A percentile compares a stretch with the other conserved stretches of the same genome.
phyloP scores from a whole-genome alignment of 2,113 vertebrate species.

The Lutjanus erythropterus region DNA sequence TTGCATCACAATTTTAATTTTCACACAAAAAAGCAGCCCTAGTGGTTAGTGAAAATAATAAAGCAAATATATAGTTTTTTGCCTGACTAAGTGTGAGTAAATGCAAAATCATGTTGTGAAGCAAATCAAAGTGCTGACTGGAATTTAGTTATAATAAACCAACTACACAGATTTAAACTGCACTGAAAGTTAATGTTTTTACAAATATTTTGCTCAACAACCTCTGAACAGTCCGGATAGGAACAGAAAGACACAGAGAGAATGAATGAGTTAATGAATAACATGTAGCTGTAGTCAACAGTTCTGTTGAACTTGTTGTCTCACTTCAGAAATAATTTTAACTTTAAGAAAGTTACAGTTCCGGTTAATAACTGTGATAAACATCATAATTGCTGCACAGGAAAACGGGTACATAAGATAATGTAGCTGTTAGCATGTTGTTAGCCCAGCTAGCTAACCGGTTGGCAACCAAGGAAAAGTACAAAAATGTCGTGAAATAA shows the following conservation, averaged over 20 bases:
- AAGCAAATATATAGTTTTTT: background rate
- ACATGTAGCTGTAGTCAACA: background rate
- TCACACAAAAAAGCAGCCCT: no score
- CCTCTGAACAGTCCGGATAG: background rate
- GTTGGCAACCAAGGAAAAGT: constrained; percentile 1
- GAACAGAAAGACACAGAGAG: background rate
- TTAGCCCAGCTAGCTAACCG: constrained; percentile 61
- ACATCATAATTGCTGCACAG: background rate
- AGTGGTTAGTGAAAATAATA: no score
- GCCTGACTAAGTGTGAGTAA: background rate
- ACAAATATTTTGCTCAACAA: background rate
- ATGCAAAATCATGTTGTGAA: constrained; percentile 37
- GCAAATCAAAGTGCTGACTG: constrained; percentile 15
- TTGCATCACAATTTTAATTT: no score
- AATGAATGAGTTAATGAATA: background rate
- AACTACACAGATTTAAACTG: background rate
- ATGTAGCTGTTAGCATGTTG: constrained; percentile 62
- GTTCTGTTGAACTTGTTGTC: rapidly evolving
- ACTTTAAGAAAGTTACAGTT: background rate
- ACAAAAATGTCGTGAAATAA: background rate
- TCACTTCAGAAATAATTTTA: background rate
- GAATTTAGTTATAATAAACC: background rate
- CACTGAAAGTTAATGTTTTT: background rate
- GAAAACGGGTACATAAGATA: background rate
- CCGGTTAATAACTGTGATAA: background rate